Base-by-base conservation (phyloP, 2,888 invertebrate genomes). In the Philereme vetulata region DNA sequence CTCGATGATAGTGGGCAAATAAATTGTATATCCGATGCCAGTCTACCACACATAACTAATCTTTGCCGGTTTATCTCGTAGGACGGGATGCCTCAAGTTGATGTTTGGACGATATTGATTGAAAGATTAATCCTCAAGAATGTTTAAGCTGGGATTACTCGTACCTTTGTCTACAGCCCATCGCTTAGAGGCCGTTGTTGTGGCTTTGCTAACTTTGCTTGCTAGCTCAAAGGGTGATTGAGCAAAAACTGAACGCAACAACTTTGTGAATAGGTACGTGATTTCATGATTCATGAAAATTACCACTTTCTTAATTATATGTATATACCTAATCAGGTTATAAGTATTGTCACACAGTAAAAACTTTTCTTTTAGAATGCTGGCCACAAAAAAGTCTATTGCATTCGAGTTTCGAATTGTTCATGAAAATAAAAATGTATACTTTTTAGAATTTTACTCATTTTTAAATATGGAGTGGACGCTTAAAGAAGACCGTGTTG, bases 41-140 rank as follows among this genome's bases (percentile, higher is more conserved):
- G 21, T 21, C 1, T 2, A 21, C 21, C 2, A 21, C 21, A 40
- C 49, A 44, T 43, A 4, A 9, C 47, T 67, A 51, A 59, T 65
- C 67, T 67, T 51, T 60, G 52, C 36, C 21, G 50, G 38, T 49
- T 62, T 57, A 60, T 61, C 36, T 56, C 51, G 10, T 38, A n/a
- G 49, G 54, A 35, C 34, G 55, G 36, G 56, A 43, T 36, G 54
- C 56, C 56, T 60, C 57, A 44, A 57, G 60, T 60, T 63, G 64
- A 60, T 64, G 60, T 65, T 62, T 62, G 60, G 52, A 56, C 52
- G 42, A 65, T 64, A 58, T 62, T 64, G 67, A 67, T 65, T 64
- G 64, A 65, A 58, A 62, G 60, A 60, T 67, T 64, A 67, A 64
- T 58, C 67, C 56, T 60, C 48, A 60, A 45, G 54, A 62, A 60